Evolutionary conservation across 2,888 invertebrate species (phyloP), one percentile per base, ranked within the genome.

Genomic region (Epinotia brunnichana): DNA sequence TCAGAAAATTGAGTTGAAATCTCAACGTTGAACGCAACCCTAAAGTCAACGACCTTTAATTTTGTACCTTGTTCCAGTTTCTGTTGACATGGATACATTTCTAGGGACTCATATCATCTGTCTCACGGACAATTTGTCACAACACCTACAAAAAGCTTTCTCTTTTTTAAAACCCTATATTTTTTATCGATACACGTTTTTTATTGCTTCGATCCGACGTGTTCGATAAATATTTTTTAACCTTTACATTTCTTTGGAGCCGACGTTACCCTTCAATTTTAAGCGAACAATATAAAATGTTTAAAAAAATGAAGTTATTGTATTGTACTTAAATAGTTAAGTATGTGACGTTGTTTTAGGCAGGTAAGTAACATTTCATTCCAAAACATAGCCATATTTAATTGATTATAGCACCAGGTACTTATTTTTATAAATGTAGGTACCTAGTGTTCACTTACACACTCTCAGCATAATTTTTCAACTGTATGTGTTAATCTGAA

Each of bases 121-220:
- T 69, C 69, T 63, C 59, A 15, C 21, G 69, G 57, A 5, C 73
- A 69, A 73, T 73, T 69, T 73, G 73, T 73, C 73, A 59, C 71
- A 56, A 72, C 68, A 73, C 68, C 69, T 53, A 73, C 69, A 73
- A 69, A 73, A 59, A 63, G 69, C 68, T 73, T 73, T 73, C 72
- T 68, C 68, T 73, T 73, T 72, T 72, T 73, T 68, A 73, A 64
- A 63, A 44, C 61, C 53, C 41, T 53, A 68, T 39, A 51, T 61
- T 69, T 72, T 72, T 69, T 73, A 73, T 73, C 73, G 68, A 51
- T 53, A 69, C 67, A 61, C 48, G 63, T 73, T 73, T 69, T 63
- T 73, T 68, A 62, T 35, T 57, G 35, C 57, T 57, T 57, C 4
- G 62, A 57, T 68, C 35, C 62, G 48, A 48, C n/a, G 41, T 24